phyloP scores from a whole-genome alignment of 2,113 vertebrate genomes.

The Porphyrio hochstetteri region DNA sequence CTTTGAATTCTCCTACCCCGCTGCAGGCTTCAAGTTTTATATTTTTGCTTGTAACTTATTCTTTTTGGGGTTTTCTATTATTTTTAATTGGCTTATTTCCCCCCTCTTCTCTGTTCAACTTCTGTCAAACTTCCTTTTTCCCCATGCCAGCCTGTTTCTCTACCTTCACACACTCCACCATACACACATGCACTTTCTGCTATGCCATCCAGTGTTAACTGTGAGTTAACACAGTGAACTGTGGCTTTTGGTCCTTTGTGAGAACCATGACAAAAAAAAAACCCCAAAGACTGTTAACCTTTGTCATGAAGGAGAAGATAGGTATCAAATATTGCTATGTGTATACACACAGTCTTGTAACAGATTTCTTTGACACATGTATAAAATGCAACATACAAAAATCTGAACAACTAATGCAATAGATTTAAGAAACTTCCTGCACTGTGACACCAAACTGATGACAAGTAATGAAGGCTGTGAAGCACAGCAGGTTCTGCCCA shows the following conservation, averaged over 20 bases:
- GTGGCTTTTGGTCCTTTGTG: neutral
- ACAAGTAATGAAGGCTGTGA: neutral
- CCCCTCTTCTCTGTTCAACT: neutral
- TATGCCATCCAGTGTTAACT: neutral
- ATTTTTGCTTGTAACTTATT: neutral
- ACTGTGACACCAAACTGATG: neutral
- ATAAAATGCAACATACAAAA: neutral
- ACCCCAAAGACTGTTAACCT: neutral
- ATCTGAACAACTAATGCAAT: neutral
- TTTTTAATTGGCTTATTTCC: neutral
- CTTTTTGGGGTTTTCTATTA: neutral
- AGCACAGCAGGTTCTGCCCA: neutral
- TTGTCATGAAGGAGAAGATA: neutral
- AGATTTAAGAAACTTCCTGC: neutral
- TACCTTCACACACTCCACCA: neutral
- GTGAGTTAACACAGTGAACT: neutral
- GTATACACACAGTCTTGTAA: neutral
- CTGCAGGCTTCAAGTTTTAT: neutral
- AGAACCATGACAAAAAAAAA: neutral
- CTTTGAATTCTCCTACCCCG: neutral
- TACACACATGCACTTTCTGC: neutral
- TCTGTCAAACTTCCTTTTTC: neutral
- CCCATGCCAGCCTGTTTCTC: neutral
- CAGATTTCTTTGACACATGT: neutral
- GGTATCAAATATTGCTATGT: neutral